A percentile compares a stretch with the other conserved stretches of the same genome.
Evolutionary conservation across 2,888 invertebrate species (phyloP).

Genomic region (Perdita meconis): DNA sequence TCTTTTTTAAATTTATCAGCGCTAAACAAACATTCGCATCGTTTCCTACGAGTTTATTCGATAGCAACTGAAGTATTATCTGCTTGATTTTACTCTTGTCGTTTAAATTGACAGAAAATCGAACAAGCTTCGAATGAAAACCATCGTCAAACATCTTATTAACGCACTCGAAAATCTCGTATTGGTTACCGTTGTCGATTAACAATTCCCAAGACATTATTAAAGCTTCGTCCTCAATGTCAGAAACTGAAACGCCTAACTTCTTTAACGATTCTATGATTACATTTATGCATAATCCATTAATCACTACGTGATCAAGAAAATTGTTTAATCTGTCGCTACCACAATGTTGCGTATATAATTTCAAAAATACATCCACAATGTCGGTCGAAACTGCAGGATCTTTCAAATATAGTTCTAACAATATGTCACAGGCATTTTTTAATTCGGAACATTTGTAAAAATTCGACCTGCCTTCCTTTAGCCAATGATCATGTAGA

Average conservation of each 20-base stretch:
- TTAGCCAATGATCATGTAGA: constrained; percentile 83
- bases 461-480: constrained; percentile 71
- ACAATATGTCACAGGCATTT: constrained; percentile 84
- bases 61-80: constrained; percentile 72
- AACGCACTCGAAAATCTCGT: constrained; percentile 75
- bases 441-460: constrained; percentile 79
- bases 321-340: constrained; percentile 82
- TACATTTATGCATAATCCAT: constrained; percentile 72
- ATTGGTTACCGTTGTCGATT: constrained; percentile 74
- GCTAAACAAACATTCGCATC: constrained; percentile 74
- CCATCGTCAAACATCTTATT: constrained; percentile 79
- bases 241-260: constrained; percentile 66
- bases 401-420: constrained; percentile 83
- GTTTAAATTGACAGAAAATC: constrained; percentile 72
- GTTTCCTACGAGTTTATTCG: constrained; percentile 66
- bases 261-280: constrained; percentile 71
- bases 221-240: constrained; percentile 76
- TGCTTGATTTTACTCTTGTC: constrained; percentile 63
- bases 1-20: constrained; percentile 78
- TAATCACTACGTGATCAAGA: constrained; percentile 73
- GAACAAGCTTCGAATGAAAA: constrained; percentile 78
- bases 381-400: constrained; percentile 74
- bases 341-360: constrained; percentile 83
- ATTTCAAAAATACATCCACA: constrained; percentile 84
- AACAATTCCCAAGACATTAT: constrained; percentile 76